Evolutionary conservation across 2,797 vertebrate genomes (phyloP).

Genomic region (Anniella stebbinsi): DNA sequence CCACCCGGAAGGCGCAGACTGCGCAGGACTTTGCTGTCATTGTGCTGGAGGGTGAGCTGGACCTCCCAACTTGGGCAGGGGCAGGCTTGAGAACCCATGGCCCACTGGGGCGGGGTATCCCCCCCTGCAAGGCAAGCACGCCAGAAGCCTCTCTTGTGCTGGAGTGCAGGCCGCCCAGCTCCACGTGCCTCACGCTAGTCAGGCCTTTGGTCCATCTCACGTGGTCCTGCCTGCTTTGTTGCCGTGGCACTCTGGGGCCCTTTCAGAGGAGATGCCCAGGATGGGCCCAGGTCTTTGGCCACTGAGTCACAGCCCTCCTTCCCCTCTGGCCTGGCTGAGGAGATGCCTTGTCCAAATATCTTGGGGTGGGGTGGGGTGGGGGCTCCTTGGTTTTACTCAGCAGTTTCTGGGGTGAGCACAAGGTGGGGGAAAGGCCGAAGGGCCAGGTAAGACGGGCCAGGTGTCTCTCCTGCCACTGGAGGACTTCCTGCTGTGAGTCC

Average conservation of each 20-base stretch:
- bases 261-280: background rate
- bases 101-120: background rate
- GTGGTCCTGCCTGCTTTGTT: background rate
- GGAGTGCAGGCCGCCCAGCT: background rate
- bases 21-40: conserved; percentile 98
- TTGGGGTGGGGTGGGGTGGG: too few relatives aligned
- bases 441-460: too few relatives aligned
- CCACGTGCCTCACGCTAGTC: background rate
- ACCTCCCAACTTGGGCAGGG: fast-evolving
- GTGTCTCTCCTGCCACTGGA: background rate
- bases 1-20: conserved; percentile 92
- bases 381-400: too few relatives aligned
- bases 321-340: background rate
- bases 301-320: background rate
- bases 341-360: background rate
- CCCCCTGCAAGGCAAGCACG: background rate
- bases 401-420: too few relatives aligned
- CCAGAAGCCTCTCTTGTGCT: background rate
- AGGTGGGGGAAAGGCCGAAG: too few relatives aligned
- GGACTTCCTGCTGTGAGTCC: too few relatives aligned
- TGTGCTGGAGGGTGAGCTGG: conserved; percentile 89
- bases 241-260: background rate
- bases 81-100: background rate
- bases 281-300: background rate
- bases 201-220: too few relatives aligned